Evolutionary conservation across 2,797 vertebrate genomes (phyloP).

Genomic region (Dendrocincla tyrannina): DNA sequence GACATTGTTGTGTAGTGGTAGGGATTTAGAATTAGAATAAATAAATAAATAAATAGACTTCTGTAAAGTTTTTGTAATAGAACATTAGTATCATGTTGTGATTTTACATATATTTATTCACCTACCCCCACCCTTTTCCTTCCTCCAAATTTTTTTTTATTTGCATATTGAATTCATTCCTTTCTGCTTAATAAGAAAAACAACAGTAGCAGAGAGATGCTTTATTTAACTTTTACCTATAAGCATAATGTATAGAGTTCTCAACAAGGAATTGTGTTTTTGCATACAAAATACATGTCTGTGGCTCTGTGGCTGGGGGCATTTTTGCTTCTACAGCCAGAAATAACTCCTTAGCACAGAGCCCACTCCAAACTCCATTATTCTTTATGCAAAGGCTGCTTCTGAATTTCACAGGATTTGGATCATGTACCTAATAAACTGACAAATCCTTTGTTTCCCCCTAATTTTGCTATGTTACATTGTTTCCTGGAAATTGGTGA

Average conservation of each 20-base stretch:
- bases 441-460: neutral
- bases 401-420: constrained; percentile 12
- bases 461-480: neutral
- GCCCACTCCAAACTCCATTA: neutral
- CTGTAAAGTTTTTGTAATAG: constrained; percentile 73
- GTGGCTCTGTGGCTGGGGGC: neutral
- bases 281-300: constrained; percentile 8
- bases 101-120: constrained; percentile 56
- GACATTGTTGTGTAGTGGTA: constrained; percentile 82
- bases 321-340: constrained; percentile 27
- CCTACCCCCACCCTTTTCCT: neutral
- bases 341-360: neutral
- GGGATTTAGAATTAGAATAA: constrained; percentile 77
- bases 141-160: constrained; percentile 39
- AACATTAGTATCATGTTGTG: constrained; percentile 59
- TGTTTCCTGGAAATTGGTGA: constrained; percentile 3
- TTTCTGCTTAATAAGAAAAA: constrained; percentile 36
- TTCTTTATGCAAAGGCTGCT: neutral
- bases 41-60: constrained; percentile 48
- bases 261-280: constrained; percentile 29
- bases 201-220: neutral
- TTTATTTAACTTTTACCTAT: constrained; percentile 50
- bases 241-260: neutral
- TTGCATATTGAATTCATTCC: constrained; percentile 41
- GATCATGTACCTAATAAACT: neutral